Conservation (phyloP, 23 tunicate genomes). For the Diplosoma virens region DNA sequence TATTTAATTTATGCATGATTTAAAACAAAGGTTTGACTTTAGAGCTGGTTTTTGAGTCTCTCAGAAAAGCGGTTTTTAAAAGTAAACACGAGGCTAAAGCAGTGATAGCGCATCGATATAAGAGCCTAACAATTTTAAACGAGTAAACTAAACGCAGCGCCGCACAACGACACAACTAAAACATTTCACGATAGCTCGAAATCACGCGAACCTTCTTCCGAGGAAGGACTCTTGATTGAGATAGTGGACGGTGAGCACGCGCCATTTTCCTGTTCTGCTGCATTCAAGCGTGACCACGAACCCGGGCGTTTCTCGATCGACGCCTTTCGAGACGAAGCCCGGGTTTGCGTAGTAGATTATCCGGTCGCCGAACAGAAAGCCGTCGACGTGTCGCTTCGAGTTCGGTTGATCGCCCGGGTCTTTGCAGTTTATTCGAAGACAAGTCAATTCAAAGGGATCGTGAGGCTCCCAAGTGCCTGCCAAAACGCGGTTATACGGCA, state of each 20-base stretch:
- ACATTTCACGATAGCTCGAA: no score
- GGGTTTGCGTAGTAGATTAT: slow-evolving; percentile 48
- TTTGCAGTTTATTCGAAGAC: slow-evolving; percentile 35
- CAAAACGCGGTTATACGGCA: not conserved
- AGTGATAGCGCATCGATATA: no score
- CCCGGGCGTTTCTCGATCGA: not conserved
- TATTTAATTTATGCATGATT: no score
- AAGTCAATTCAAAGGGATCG: slow-evolving; percentile 2
- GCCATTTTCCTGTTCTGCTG: slow-evolving; percentile 42
- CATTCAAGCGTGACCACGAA: slow-evolving; percentile 43
- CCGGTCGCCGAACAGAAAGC: slow-evolving; percentile 19
- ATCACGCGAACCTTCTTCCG: no score
- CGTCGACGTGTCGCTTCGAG: slow-evolving; percentile 24
- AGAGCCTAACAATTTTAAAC: no score
- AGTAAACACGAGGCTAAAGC: no score
- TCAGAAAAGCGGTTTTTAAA: no score
- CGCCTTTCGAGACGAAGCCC: slow-evolving; percentile 35
- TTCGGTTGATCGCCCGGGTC: slow-evolving; percentile 54
- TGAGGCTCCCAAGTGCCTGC: slow-evolving; percentile 64
- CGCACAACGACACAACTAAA: no score
- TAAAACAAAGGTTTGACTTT: no score
- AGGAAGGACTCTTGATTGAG: no score
- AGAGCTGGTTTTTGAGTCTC: no score
- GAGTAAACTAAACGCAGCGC: no score
- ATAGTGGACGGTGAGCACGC: not conserved